phyloP scores from a whole-genome alignment of 2,797 vertebrate species.

The Myoxocephalus aenaeus region DNA sequence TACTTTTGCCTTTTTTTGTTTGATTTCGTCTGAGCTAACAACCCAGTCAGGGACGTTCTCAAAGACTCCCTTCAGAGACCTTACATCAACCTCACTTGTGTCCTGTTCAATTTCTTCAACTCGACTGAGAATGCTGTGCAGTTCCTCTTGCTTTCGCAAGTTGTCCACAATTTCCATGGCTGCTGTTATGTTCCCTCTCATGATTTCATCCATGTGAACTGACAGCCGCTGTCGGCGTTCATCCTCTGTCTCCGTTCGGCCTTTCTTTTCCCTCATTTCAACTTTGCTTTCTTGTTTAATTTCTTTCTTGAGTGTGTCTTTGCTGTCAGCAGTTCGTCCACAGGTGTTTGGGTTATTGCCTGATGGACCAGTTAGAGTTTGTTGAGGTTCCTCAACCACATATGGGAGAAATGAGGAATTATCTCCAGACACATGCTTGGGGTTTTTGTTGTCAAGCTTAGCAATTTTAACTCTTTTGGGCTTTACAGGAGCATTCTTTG shows the following conservation, averaged over 20 bases:
- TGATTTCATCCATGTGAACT: slow-evolving; percentile 92
- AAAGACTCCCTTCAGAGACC: slow-evolving; percentile 86
- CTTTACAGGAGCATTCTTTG: slow-evolving; percentile 68
- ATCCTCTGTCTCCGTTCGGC: slow-evolving; percentile 82
- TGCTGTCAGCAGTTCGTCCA: slow-evolving; percentile 39
- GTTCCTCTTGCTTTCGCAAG: slow-evolving; percentile 88
- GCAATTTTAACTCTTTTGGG: slow-evolving; percentile 82
- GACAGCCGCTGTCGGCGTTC: slow-evolving; percentile 89
- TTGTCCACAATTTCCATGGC: slow-evolving; percentile 90
- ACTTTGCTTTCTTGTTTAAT: slow-evolving; percentile 67
- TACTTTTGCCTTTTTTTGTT: slow-evolving; percentile 49
- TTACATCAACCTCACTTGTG: slow-evolving; percentile 85
- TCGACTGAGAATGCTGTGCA: slow-evolving; percentile 88
- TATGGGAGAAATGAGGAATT: slow-evolving; percentile 20
- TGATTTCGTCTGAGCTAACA: slow-evolving; percentile 69
- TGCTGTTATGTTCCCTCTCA: slow-evolving; percentile 87
- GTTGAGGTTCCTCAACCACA: slow-evolving; percentile 13
- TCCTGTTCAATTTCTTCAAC: slow-evolving; percentile 91
- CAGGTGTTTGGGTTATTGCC: slow-evolving; percentile 12
- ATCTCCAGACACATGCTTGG: slow-evolving; percentile 23
- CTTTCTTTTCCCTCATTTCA: slow-evolving; percentile 81
- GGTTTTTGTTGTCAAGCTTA: slow-evolving; percentile 40
- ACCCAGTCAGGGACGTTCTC: slow-evolving; percentile 89
- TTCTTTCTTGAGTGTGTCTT: slow-evolving; percentile 22
- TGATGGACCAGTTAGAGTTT: slow-evolving; percentile 13